Evolutionary conservation across 1,140 invertebrate genomes (phyloP), one percentile per base, ranked within the genome.

Genomic region (Papilio glaucus): DNA sequence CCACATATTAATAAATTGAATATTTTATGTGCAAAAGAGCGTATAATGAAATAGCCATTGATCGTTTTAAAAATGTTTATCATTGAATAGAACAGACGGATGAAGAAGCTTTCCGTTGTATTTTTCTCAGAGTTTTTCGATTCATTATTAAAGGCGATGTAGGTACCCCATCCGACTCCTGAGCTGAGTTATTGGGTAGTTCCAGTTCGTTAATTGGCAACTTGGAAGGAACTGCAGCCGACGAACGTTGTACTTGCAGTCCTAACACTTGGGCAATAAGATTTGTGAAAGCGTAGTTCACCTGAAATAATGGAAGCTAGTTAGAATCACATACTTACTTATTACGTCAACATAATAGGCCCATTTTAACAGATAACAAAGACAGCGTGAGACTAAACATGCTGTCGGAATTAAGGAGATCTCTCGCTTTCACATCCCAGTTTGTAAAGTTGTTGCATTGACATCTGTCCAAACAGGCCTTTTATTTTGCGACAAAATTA

Each of bases 1-100:
- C 29, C n/a, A n/a, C n/a, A n/a, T n/a, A n/a, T 18, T 18, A 10
- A 18, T 15, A 18, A 65, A 37, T 9, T 24, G 45, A 70, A 57
- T 68, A 67, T 45, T 18, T 45, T 42, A 72, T 37, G 45, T 18
- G 21, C 24, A 67, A 70, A 49, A 67, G 42, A n/a, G n/a, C n/a
- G n/a, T n/a, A n/a, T 71, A 53, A 65, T 37, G 53, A 63, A 77
- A 18, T 33, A 39, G 33, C 24, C 6, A 37, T 72, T 72, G 72
- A 26, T 42, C 26, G 29, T 63, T 70, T 72, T 37, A 39, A 15
- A 65, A 63, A 63, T 24, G 61, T 82, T 76, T 79, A 78, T 89
- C 86, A 93, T 86, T 93, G 91, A 57, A 93, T 37, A 78, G 60
- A 76, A 77, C 93, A 94, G 69, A 94, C 83, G 29, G 90, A 86